Percentiles rank a stretch among this genome's conserved stretches.
Evolutionary conservation across 2,797 vertebrate genomes (phyloP).

Genomic region (Argya squamiceps): DNA sequence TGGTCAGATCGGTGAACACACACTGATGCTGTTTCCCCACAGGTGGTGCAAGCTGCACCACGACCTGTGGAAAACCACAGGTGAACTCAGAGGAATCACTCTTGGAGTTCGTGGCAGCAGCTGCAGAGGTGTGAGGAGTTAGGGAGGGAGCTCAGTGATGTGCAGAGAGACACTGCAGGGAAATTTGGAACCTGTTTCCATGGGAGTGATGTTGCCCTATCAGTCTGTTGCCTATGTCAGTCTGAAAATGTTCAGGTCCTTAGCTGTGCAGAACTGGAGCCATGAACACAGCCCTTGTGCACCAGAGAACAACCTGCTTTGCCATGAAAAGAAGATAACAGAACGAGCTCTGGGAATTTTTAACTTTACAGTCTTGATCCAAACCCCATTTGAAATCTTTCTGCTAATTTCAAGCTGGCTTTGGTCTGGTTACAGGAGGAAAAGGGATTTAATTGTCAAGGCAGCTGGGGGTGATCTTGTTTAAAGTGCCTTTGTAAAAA

Average conservation of each 20-base stretch:
- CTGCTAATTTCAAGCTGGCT: background rate
- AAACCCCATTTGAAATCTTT: background rate
- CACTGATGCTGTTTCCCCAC: background rate
- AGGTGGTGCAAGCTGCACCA: background rate
- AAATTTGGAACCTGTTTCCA: background rate
- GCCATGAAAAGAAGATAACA: background rate
- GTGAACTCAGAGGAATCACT: background rate
- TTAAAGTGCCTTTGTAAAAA: slow-evolving; percentile 5
- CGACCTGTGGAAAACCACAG: background rate
- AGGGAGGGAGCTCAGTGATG: background rate
- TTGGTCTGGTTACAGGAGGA: background rate
- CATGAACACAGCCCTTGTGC: background rate
- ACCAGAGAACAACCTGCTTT: background rate
- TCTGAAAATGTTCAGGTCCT: background rate
- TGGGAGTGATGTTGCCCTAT: background rate
- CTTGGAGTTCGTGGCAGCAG: background rate
- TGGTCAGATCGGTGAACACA: background rate
- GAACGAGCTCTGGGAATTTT: background rate
- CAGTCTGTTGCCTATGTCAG: background rate
- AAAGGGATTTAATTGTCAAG: background rate
- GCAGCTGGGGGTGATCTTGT: background rate
- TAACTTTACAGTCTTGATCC: background rate
- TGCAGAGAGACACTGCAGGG: background rate
- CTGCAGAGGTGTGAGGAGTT: background rate
- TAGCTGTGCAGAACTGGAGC: background rate